Evolutionary conservation across 1,140 invertebrate species (phyloP), one percentile per base, ranked within the genome.

Genomic region (Drosophila tsacasi): DNA sequence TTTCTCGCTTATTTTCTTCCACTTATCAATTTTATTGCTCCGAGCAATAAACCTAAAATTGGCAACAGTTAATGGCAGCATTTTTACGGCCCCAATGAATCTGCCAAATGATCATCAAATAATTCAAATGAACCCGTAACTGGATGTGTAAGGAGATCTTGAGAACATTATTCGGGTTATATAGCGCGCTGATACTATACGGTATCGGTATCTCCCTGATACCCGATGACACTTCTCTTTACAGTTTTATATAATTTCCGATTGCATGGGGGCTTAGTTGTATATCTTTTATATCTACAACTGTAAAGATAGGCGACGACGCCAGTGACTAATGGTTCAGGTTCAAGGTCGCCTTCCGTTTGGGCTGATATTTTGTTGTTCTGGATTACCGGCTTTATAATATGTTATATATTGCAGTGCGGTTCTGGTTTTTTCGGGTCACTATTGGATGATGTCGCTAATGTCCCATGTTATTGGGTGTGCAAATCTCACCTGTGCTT

Each of bases 281-380:
- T 67, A 72, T 71, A 37, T 50, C 35, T 57, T n/a, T 39, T 39
- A 57, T 57, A 57, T 57, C 54, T 39, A n/a, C 15, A 73, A 72
- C 52, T 35, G 50, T 72, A 49, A 32, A 72, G 66, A 42, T 61
- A 73, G 69, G 25, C 69, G 15, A 59, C 69, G 15, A 59, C 27
- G 37, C 13, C 63, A 19, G 42, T 73, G 67, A 73, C 52, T 73
- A 73, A 72, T 65, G 37, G 57, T 23, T 39, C 54, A 59, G 58
- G 66, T 73, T 73, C 69, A 73, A 71, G 69, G 69, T 50, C 67
- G 68, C 65, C 15, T 13, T 6, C 30, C 30, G 2, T 12, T 17
- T 12, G 21, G 8, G 9, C 21, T 42, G 62, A 32, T 35, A 35
- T 35, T 35, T 64, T 57, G 15, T 39, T 12, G 13, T 23, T 61